Evolutionary conservation across 1,140 invertebrate genomes (phyloP), one percentile per base, ranked within the genome.

Genomic region (Ephestia elutella): DNA sequence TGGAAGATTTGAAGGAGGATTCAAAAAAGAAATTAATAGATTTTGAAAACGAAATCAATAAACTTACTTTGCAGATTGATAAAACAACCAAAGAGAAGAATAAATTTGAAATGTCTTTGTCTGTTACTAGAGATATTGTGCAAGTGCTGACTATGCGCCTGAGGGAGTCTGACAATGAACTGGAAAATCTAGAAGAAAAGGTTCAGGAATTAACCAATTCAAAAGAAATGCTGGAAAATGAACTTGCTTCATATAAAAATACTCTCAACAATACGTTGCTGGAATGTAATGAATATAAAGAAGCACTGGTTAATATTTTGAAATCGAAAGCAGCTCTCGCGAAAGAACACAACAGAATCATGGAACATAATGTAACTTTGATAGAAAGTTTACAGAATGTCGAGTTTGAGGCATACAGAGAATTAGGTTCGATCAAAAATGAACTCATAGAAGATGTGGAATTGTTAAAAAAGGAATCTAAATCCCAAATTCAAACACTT

Each of bases 401-500:
- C 0, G 86, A 89, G 57, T 85, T 78, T 49, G 84, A 87, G 59
- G 84, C 86, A 0, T 86, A 86, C 53, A 75, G 83, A 57, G 86
- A 89, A 73, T 62, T 89, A 0, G 84, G 83, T 11, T 66, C 82
- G 19, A 86, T 89, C 13, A 86, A 89, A 62, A 82, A 65, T 67
- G 86, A 89, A 65, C 75, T 87, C 0, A 85, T 89, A 55, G 86
- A 86, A 67, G 84, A 87, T 78, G 83, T 88, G 2, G 86, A 87
- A 57, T 53, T 88, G 19, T 57, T 88, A 10, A 88, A 85, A 57
- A 84, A 82, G 32, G 86, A 88, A 69, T 88, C 86, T 0, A 75
- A 62, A 65, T 76, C 82, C 5, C 82, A 88, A 73, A 88, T 88
- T 25, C 65, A 86, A 66, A 69, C 75, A 57, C 68, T 88, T 19